Percentiles rank a stretch among this genome's conserved stretches.
phyloP scores from a whole-genome alignment of 2,888 invertebrate genomes.

The Drymonia ruficornis region DNA sequence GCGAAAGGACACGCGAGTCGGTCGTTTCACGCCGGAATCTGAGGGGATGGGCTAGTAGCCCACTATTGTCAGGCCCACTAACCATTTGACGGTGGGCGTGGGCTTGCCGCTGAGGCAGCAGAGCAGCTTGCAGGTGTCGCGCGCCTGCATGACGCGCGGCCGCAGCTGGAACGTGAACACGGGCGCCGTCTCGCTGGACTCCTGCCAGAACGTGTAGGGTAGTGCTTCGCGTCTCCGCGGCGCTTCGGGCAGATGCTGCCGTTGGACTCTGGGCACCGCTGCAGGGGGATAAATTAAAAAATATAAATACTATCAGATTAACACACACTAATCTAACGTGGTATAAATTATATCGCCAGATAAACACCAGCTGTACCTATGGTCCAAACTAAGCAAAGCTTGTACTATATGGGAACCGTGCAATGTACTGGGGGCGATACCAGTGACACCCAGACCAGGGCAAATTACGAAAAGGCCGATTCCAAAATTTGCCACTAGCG shows the following conservation, averaged over 20 bases:
- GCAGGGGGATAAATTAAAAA: conserved; percentile 42
- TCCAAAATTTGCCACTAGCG: too few relatives aligned
- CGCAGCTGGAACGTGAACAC: conserved; percentile 99
- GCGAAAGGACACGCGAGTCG: too few relatives aligned
- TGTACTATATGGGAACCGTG: too few relatives aligned
- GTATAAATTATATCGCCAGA: too few relatives aligned
- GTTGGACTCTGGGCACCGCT: conserved; percentile 92
- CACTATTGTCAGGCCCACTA: background rate
- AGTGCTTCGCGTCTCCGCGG: conserved; percentile 92
- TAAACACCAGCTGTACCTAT: too few relatives aligned
- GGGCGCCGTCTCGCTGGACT: conserved; percentile 96
- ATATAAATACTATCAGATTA: too few relatives aligned
- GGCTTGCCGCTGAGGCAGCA: conserved; percentile 98
- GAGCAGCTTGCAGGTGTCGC: conserved; percentile 98
- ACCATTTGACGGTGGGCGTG: conserved; percentile 96
- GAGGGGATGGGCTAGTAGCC: too few relatives aligned
- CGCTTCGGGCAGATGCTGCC: conserved; percentile 89
- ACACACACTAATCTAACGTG: too few relatives aligned
- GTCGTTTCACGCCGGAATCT: background rate
- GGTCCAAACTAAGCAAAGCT: too few relatives aligned
- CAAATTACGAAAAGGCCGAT: too few relatives aligned
- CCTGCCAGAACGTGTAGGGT: conserved; percentile 95
- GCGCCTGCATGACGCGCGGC: conserved; percentile 98
- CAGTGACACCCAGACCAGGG: too few relatives aligned
- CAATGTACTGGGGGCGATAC: too few relatives aligned